Evolutionary conservation across 35 echinoderm and acorn worm genomes (phyloP).

Genomic region (Ophiothrix spiculata): DNA sequence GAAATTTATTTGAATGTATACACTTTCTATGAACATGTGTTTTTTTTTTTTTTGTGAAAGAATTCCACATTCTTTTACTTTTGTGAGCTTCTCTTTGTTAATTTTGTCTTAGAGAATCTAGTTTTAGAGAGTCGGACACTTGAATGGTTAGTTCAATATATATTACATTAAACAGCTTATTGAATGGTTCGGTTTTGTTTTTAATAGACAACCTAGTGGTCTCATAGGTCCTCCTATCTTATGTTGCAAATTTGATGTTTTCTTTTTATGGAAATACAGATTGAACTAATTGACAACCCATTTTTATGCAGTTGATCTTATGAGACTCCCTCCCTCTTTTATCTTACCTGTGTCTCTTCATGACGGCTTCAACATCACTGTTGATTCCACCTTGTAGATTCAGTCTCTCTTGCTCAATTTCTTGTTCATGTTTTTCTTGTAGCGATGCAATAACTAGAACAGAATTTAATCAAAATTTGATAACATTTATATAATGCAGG

Average conservation of each 20-base stretch:
- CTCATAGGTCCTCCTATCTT: neutral
- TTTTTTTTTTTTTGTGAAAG: too few species aligned
- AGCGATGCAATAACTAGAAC: constrained; percentile 55
- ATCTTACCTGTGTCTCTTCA: constrained; percentile 80
- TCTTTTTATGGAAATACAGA: neutral
- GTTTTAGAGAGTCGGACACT: too few species aligned
- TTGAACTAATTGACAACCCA: neutral
- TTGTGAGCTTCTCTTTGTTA: too few species aligned
- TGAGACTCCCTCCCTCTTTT: neutral
- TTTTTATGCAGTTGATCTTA: neutral
- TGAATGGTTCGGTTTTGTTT: neutral
- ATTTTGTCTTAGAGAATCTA: too few species aligned
- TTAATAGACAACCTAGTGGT: neutral
- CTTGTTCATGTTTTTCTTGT: constrained; percentile 61
- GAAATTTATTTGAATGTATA: too few species aligned
- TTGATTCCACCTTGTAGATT: constrained; percentile 33
- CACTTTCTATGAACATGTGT: too few species aligned
- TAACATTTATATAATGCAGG: constrained; percentile 71
- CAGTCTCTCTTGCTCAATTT: constrained; percentile 58
- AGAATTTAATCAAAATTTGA: neutral
- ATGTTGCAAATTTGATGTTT: neutral
- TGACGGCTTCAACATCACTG: constrained; percentile 77
- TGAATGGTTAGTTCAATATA: too few species aligned
- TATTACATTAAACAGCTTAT: neutral
- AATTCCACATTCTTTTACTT: too few species aligned